Evolutionary conservation across 92 coral and sea anemone genomes (phyloP), one percentile per base, ranked within the genome.

Genomic region (Nematostella vectensis): DNA sequence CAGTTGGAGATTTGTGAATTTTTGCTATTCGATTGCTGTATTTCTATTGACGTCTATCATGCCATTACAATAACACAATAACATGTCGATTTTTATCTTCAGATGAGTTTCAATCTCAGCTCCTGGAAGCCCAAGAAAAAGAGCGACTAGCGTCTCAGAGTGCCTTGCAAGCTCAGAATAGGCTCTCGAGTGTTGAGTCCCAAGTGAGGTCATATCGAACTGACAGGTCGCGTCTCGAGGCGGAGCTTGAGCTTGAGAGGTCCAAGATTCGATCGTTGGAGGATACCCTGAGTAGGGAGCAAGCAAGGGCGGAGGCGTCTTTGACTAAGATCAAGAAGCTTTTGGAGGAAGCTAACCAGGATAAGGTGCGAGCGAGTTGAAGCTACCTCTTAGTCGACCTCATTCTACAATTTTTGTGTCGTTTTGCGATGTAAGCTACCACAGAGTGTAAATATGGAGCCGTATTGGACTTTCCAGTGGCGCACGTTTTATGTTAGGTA

Each of bases 181-280:
- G 88, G 11, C 43, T 82, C 58, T 75, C 96, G 50, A 70, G 96
- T n/a, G 80, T 93, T 3, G 99, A 93, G 57, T 70, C 99, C 21
- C 99, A 87, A 56, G 74, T 93, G 25, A 77, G 71, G 24, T 78
- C 86, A 62, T 82, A 78, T 67, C 80, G 96, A 3, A 83, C 91
- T 19, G 99, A 87, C 23, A 78, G 89, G 45, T 77, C 99, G n/a
- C 83, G 96, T 22, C 45, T 93, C 18, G 99, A 83, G 56, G 99
- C 99, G 2, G 78, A 84, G 24, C 56, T 93, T 61, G 99, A 93
- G 71, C 56, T 93, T 36, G 95, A 82, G 38, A 74, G 82, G 67
- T 61, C 84, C 65, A 82, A 78, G 45, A 50, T 60, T n/a, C 86
- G 81, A 65, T 65, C 78, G 4, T 59, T 74, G 4, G 99, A 93